A percentile compares a stretch with the other conserved stretches of the same genome.
Evolutionary conservation across 2,888 invertebrate species (phyloP).

Genomic region (Apodemia zela): DNA sequence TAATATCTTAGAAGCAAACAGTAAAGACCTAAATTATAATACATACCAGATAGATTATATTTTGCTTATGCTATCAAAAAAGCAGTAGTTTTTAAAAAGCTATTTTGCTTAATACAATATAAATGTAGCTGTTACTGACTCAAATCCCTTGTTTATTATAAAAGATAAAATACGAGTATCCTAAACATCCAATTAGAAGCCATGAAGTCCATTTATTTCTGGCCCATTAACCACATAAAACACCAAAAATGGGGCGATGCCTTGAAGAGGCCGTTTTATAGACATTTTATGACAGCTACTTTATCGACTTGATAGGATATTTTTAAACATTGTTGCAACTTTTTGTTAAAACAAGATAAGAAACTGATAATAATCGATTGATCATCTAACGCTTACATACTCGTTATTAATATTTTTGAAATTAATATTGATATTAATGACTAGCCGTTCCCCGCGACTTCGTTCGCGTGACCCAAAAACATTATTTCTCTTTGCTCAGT

Average conservation of each 20-base stretch:
- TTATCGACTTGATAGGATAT: slow-evolving; percentile 8
- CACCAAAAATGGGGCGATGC: slow-evolving; percentile 10
- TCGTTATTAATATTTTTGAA: too few species aligned
- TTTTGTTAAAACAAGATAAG: not conserved
- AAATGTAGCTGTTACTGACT: not conserved
- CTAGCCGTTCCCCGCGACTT: too few species aligned
- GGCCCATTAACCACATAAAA: slow-evolving; percentile 10
- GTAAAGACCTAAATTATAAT: too few species aligned
- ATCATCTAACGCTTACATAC: too few species aligned
- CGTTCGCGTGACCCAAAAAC: too few species aligned
- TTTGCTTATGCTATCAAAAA: not conserved
- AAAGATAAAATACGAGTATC: slow-evolving; percentile 9
- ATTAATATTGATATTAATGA: too few species aligned
- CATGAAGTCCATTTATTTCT: slow-evolving; percentile 15
- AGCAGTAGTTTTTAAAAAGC: not conserved
- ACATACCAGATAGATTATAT: too few species aligned
- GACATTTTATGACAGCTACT: slow-evolving; percentile 9
- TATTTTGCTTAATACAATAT: not conserved
- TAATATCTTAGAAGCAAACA: too few species aligned
- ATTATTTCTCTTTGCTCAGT: too few species aligned
- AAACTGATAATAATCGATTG: too few species aligned
- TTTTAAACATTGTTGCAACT: not conserved
- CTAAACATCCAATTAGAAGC: slow-evolving; percentile 14
- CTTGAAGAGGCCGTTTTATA: slow-evolving; percentile 1
- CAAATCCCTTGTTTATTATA: slow-evolving; percentile 11